Conservation (phyloP, 2,113 vertebrate species). For the Pedionomus torquatus region DNA sequence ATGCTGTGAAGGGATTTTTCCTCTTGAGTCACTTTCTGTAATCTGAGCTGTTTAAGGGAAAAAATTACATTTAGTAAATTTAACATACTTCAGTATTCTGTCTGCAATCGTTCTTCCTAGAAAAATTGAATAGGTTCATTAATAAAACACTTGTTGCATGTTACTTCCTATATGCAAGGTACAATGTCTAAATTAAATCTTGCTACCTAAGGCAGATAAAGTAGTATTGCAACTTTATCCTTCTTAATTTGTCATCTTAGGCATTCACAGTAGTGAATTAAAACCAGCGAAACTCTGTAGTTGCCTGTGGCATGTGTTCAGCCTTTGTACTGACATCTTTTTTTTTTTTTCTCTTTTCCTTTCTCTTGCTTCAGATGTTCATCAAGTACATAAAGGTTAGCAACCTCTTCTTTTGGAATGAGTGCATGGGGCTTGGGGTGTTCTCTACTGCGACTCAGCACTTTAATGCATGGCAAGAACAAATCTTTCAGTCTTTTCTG, state of each 20-base stretch:
- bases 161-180: slow-evolving; percentile 3
- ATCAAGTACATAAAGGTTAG: slow-evolving; percentile 99
- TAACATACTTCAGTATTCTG: background rate
- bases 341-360: slow-evolving; percentile 76
- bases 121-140: background rate
- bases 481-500: slow-evolving; percentile 31
- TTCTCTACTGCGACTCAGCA: slow-evolving; percentile 47
- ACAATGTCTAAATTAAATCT: slow-evolving; percentile 14
- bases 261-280: slow-evolving; percentile 44
- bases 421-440: slow-evolving; percentile 70
- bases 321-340: slow-evolving; percentile 86
- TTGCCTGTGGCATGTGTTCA: slow-evolving; percentile 86
- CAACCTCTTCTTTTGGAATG: slow-evolving; percentile 82
- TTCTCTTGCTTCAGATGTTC: slow-evolving; percentile 99
- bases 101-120: background rate
- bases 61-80: background rate
- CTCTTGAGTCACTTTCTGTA: background rate
- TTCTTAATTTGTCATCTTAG: background rate
- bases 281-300: slow-evolving; percentile 56
- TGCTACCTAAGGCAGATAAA: slow-evolving; percentile 33
- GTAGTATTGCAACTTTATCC: slow-evolving; percentile 61
- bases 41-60: background rate
- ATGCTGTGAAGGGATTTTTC: background rate
- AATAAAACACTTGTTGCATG: background rate
- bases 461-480: slow-evolving; percentile 78